A percentile compares a stretch with the other conserved stretches of the same genome.
These are phyloP conservation scores for Apus apus DNA, from an alignment of 2,113 vertebrate species.

Conservation along the genomic window DNA sequence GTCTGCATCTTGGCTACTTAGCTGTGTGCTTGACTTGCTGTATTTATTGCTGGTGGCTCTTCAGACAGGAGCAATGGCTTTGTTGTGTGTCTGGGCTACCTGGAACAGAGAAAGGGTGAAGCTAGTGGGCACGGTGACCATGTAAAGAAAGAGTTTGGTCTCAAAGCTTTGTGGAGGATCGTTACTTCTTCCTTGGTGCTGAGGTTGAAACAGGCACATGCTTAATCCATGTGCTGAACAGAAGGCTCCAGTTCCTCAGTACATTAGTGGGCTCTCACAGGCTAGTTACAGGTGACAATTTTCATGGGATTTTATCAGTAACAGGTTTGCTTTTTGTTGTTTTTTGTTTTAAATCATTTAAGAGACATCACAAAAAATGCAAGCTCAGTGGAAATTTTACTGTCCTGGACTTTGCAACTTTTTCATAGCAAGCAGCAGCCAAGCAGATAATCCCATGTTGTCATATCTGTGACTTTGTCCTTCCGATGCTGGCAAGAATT, in stretches of 20 bases:
- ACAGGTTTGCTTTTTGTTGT: not conserved
- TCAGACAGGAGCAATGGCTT: not conserved
- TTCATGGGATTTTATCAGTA: not conserved
- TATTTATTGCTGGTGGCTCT: not conserved
- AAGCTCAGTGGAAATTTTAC: slow-evolving; percentile 42
- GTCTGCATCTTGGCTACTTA: not conserved
- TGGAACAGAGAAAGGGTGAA: not conserved
- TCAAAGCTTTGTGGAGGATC: accelerated
- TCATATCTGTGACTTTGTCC: slow-evolving; percentile 19
- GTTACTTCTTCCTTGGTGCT: not conserved
- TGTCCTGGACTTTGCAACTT: slow-evolving; percentile 35
- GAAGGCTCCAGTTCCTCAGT: not conserved
- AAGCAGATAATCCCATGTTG: slow-evolving; percentile 57
- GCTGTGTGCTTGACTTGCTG: not conserved
- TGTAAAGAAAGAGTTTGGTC: not conserved
- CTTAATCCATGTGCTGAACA: not conserved
- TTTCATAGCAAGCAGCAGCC: slow-evolving; percentile 15
- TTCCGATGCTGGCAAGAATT: not conserved
- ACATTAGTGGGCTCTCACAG: not conserved
- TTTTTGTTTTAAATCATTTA: not conserved
- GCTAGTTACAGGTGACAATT: not conserved
- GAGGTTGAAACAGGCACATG: not conserved
- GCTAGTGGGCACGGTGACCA: not conserved
- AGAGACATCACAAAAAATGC: slow-evolving; percentile 30
- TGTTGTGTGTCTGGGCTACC: not conserved